Base-by-base conservation (phyloP, 2,113 vertebrate genomes). In the Girardinichthys multiradiatus region DNA sequence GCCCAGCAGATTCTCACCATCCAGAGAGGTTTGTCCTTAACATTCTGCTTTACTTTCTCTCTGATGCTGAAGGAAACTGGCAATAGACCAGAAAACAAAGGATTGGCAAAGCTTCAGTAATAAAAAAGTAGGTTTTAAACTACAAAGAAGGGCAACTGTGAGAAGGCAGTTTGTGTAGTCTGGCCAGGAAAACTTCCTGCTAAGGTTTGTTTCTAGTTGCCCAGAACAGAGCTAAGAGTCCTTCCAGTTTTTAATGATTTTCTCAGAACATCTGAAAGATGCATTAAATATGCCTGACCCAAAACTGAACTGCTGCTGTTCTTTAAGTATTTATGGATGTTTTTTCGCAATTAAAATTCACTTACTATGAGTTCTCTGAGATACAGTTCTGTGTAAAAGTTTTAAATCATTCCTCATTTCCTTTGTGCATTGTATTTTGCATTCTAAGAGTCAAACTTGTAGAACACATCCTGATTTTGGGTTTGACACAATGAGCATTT, bases 1-100 rank as follows among this genome's bases (percentile, higher is more conserved):
- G 96, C 96, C 70, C 96, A 97, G 85, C 97, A 98, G 91, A 98
- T 98, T 87, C 95, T 97, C 82, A 98, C 96, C 64, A 97, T 97
- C 77, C 97, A 97, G 83, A 96, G 96, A 97, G 96, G 97, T 98
- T 92, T 29, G 69, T 37, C 76, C 74, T 60, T 35, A 2, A 68
- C n/a, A 15, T 29, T 63, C 31, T 57, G 5, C 13, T 39, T 69
- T 51, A 51, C 12, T 27, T 54, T 72, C 37, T 35, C 15, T 31
- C 77, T 80, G 42, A 74, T 78, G 57, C 72, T 72, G 68, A 57
- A 26, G 33, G 54, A 71, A 60, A n/a, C 31, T 70, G 64, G 13
- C n/a, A 79, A 60, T 64, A 4, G 39, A 58, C 77, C 73, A 24
- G 28, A 68, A 68, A 61, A n/a, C 35, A 28, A 54, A 54, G 48